Conservation (phyloP, 2,113 vertebrate genomes). For the Herpetotheres cachinnans region DNA sequence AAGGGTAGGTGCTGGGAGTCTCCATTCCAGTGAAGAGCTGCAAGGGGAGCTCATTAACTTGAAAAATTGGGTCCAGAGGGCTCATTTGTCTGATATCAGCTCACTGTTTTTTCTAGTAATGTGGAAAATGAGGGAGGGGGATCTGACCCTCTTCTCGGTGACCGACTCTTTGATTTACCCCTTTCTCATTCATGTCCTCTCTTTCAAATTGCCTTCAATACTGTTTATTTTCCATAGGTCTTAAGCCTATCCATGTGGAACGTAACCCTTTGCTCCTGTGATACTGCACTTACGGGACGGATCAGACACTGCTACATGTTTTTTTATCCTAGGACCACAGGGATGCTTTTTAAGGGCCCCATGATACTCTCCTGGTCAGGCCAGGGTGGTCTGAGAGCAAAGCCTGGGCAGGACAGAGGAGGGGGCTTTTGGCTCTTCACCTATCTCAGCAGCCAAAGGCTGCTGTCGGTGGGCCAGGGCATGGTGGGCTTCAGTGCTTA, state of each 20-base stretch:
- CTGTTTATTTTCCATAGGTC: background rate
- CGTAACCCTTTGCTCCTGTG: background rate
- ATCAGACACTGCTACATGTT: fast-evolving
- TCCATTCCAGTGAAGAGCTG: background rate
- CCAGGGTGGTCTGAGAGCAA: background rate
- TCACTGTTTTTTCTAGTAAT: background rate
- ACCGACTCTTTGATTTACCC: background rate
- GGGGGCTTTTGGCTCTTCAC: background rate
- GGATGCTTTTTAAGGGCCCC: background rate
- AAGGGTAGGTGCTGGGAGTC: slow-evolving; percentile 17
- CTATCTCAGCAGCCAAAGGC: background rate
- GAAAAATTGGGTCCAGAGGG: slow-evolving; percentile 23
- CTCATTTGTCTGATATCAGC: slow-evolving; percentile 22
- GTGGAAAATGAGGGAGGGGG: background rate
- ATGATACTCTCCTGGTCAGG: fast-evolving
- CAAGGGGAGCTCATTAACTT: slow-evolving; percentile 39
- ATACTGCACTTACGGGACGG: fast-evolving
- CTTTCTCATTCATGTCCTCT: background rate
- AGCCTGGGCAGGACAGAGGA: background rate
- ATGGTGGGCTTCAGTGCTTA: background rate
- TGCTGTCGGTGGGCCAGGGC: background rate
- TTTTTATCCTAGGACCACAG: background rate
- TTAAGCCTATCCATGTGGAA: background rate
- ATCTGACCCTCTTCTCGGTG: background rate
- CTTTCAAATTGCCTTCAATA: background rate